These are phyloP conservation scores for Myrmecobius fasciatus DNA, from an alignment of 2,113 vertebrate genomes.

Conservation along the genomic window DNA sequence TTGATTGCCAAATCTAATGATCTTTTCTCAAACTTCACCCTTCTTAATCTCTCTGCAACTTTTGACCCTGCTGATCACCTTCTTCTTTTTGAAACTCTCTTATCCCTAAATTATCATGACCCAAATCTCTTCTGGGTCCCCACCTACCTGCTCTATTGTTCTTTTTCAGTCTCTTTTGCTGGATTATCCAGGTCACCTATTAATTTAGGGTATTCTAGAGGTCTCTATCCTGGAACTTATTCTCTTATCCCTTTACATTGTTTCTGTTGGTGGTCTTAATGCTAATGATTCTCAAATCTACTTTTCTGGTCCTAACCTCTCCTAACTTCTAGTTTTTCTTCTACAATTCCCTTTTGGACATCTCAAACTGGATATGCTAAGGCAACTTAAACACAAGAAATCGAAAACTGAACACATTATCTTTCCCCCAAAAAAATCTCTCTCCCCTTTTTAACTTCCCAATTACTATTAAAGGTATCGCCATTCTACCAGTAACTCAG, in stretches of 20 bases:
- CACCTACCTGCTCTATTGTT: not conserved
- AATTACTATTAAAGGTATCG: not conserved
- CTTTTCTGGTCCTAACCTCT: not conserved
- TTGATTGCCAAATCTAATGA: not conserved
- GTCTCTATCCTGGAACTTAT: not conserved
- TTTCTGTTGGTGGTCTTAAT: not conserved
- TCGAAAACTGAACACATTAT: not conserved
- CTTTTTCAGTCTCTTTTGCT: not conserved
- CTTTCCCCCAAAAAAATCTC: not conserved
- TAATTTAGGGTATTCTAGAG: not conserved
- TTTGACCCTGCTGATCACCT: not conserved
- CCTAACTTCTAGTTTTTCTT: not conserved
- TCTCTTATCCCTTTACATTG: not conserved
- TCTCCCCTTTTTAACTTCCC: not conserved
- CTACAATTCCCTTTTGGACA: not conserved
- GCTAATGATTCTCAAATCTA: not conserved
- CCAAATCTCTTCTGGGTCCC: not conserved
- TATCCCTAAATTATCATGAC: not conserved
- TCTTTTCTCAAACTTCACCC: not conserved
- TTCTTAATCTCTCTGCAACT: not conserved
- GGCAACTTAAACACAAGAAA: not conserved
- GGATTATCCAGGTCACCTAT: not conserved
- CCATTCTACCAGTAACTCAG: not conserved
- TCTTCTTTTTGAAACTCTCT: not conserved
- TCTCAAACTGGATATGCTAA: not conserved